Conservation (phyloP, 2,888 invertebrate species). For the Cancer borealis region DNA sequence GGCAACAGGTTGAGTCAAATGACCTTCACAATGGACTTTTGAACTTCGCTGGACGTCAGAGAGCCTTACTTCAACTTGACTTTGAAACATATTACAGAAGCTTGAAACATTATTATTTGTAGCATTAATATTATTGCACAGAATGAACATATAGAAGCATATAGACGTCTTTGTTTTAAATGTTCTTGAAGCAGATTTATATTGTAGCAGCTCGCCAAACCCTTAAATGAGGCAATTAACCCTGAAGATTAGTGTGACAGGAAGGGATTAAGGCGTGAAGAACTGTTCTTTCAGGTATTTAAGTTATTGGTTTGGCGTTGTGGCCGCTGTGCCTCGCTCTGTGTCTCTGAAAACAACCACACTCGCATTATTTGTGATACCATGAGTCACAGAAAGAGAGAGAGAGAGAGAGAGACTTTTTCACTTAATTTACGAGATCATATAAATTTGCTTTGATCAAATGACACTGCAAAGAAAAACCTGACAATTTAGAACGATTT, state of each 20-base stretch:
- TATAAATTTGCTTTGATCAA: no score
- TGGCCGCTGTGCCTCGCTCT: not conserved
- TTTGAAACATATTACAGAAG: not conserved
- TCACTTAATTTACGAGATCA: no score
- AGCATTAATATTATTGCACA: not conserved
- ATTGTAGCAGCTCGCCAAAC: no score
- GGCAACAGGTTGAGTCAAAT: not conserved
- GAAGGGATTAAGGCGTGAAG: not conserved
- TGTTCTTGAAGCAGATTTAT: no score
- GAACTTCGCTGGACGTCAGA: not conserved
- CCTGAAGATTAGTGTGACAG: not conserved
- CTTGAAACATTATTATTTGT: not conserved
- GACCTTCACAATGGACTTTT: constrained; percentile 37
- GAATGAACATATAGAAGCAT: no score
- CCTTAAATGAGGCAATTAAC: not conserved
- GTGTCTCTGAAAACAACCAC: no score
- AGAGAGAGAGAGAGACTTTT: not conserved
- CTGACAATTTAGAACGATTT: no score
- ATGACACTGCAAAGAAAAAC: no score
- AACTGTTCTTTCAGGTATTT: not conserved
- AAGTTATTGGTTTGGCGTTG: not conserved
- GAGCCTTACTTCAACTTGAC: not conserved
- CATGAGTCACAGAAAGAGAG: not conserved
- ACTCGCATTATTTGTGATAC: no score
- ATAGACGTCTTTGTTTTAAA: no score